These are phyloP conservation scores for Oncorhynchus tshawytscha DNA, from an alignment of 2,113 vertebrate species.

Conservation along the genomic window DNA sequence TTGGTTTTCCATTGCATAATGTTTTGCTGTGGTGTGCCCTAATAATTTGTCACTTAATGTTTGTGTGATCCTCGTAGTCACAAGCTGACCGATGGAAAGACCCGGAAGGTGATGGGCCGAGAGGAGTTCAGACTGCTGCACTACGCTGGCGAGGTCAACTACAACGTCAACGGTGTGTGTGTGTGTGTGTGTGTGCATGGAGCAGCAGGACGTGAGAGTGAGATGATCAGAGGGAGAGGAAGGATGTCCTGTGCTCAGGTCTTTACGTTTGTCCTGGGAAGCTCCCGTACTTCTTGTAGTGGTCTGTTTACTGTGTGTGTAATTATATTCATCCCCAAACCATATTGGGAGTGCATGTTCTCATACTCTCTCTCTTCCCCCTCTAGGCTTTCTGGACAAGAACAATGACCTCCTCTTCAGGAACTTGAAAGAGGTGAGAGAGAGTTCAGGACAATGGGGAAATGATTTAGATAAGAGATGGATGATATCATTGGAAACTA, in stretches of 20 bases:
- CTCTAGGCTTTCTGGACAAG: slow-evolving; percentile 94
- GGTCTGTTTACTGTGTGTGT: not conserved
- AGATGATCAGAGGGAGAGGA: not conserved
- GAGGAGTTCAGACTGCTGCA: slow-evolving; percentile 93
- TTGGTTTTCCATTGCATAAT: no score
- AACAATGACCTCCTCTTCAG: slow-evolving; percentile 98
- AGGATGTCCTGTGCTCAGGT: not conserved
- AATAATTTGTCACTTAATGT: not conserved
- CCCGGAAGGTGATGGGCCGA: slow-evolving; percentile 87
- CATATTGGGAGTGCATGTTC: not conserved
- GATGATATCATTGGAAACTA: slow-evolving; percentile 7
- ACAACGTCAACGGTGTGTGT: slow-evolving; percentile 85
- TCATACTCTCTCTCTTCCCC: slow-evolving; percentile 12
- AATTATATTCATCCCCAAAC: not conserved
- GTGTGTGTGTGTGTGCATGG: slow-evolving; percentile 20
- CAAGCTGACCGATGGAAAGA: slow-evolving; percentile 94
- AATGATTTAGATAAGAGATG: not conserved
- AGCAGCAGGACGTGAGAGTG: not conserved
- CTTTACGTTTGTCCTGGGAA: not conserved
- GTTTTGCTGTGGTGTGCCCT: no score
- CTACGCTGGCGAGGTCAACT: slow-evolving; percentile 97
- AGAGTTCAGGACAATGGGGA: not conserved
- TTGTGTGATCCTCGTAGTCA: slow-evolving; percentile 73
- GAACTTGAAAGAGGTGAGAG: slow-evolving; percentile 95
- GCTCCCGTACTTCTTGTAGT: not conserved